phyloP scores from a whole-genome alignment of 2,113 vertebrate species.

The Bufo bufo region DNA sequence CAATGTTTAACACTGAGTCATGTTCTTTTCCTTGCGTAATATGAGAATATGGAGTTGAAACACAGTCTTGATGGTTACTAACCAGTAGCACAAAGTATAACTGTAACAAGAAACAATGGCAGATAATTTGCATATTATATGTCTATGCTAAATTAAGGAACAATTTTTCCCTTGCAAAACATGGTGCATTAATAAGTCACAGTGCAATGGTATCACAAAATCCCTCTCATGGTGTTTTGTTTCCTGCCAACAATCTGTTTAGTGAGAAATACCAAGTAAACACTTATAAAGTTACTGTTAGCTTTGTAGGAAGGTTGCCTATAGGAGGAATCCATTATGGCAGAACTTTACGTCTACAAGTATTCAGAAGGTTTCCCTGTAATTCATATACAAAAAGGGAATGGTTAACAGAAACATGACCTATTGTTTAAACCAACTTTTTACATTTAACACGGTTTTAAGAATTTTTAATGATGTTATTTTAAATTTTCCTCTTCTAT shows the following conservation, averaged over 20 bases:
- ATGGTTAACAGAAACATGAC: no score
- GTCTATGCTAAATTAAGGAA: background rate
- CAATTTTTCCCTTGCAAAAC: constrained; percentile 34
- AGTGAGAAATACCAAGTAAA: constrained; percentile 22
- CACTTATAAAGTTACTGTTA: background rate
- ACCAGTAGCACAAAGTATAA: background rate
- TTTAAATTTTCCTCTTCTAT: no score
- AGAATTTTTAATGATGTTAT: no score
- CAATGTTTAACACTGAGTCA: background rate
- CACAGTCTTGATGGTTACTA: background rate
- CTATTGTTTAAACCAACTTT: no score
- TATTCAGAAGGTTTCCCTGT: background rate
- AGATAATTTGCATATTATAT: background rate
- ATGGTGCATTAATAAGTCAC: background rate
- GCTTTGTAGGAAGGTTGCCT: constrained; percentile 28
- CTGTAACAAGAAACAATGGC: background rate
- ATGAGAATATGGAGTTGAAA: background rate
- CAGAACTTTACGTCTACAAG: background rate
- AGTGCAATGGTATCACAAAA: background rate
- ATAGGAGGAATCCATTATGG: background rate
- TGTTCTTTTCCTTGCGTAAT: background rate
- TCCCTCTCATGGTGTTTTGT: background rate
- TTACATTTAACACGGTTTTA: no score
- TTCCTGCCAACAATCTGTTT: constrained; percentile 28
- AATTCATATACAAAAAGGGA: background rate